Conservation (phyloP, 2,797 vertebrate genomes). For the Pteropus rufus region DNA sequence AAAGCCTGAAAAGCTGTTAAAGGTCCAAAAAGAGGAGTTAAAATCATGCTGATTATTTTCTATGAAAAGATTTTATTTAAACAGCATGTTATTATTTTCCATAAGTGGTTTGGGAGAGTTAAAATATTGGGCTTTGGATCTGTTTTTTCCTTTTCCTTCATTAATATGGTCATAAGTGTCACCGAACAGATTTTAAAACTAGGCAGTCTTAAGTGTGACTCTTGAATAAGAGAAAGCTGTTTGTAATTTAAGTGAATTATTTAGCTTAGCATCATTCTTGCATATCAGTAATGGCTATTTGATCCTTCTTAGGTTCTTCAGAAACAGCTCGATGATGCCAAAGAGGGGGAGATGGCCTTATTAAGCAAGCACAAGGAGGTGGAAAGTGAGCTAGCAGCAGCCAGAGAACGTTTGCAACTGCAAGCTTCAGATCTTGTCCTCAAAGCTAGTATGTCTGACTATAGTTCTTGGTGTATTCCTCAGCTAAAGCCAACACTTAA, state of each 20-base stretch:
- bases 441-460: constrained; percentile 95
- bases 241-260: neutral
- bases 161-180: neutral
- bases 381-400: constrained; percentile 95
- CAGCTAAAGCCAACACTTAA: constrained; percentile 29
- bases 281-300: constrained; percentile 52
- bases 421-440: constrained; percentile 97
- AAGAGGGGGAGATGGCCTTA: constrained; percentile 93
- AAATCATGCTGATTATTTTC: neutral
- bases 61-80: constrained; percentile 18
- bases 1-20: neutral
- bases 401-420: constrained; percentile 94
- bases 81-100: neutral
- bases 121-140: neutral
- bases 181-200: neutral
- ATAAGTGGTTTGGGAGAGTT: neutral
- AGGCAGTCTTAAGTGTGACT: neutral
- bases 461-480: constrained; percentile 34
- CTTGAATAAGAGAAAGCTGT: neutral
- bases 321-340: constrained; percentile 96
- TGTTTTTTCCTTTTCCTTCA: neutral
- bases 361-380: constrained; percentile 97
- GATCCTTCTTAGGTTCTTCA: constrained; percentile 89
- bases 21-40: neutral
- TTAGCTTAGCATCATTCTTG: constrained; percentile 35